Base-by-base conservation (phyloP, 2,888 invertebrate genomes). In the Sclerodermus sp. region DNA sequence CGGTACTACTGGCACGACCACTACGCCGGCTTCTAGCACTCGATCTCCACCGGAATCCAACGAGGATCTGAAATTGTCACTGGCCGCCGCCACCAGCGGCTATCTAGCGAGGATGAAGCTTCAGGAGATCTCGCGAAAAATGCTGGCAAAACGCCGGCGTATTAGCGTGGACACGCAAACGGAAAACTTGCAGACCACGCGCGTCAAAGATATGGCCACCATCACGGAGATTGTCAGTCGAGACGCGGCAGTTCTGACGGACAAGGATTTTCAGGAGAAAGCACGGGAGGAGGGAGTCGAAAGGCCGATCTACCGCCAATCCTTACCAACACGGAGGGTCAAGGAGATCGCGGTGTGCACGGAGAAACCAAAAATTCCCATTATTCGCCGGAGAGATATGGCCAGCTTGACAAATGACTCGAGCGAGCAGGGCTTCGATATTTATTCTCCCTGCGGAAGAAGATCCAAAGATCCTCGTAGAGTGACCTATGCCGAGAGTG, bases 151-250 rank as follows among this genome's bases (percentile, higher is more conserved):
- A 45, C 65, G 76, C 2, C 61, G 75, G 36, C 61, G 69, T 30
- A 68, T 72, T 30, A 69, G 68, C 58, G 74, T 64, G 2, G 76
- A 76, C 38, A 76, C 74, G 10, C 75, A 76, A 55, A 76, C 76
- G 12, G 74, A 75, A 8, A 51, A 47, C 32, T 46, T 49, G 12
- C 62, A 63, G 14, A 74, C 73, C 0, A 48, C 71, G 5, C 66
- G 75, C 0, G 58, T 75, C 3, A 71, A 59, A 39, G 72, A 76
- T 43, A 63, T 62, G 0, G 67, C 66, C 0, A 63, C 65, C 0
- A 44, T 66, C 2, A 76, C 73, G 1, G 70, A 73, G 34, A 43
- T 69, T 1, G 29, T 53, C 13, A 43, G 44, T 0, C 65, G 60
- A 31, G 75, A 74, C 14, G 73, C 58, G 0, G 66, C 54, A 1